These are phyloP conservation scores for Girardinichthys multiradiatus DNA, from an alignment of 2,113 vertebrate species.

Conservation along the genomic window DNA sequence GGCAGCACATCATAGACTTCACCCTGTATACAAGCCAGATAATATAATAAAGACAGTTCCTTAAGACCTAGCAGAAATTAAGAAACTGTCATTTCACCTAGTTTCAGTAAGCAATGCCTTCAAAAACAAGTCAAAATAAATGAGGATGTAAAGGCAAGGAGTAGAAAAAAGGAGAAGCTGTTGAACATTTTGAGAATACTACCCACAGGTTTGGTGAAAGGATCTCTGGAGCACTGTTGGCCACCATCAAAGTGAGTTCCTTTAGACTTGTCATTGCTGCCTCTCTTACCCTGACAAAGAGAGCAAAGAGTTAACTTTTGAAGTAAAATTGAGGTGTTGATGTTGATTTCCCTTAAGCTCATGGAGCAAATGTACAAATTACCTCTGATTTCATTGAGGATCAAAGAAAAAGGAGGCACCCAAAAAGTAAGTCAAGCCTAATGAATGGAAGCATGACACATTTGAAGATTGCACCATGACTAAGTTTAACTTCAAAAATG, in stretches of 20 bases:
- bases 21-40: constrained; percentile 74
- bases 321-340: too few species aligned
- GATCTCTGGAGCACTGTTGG: constrained; percentile 78
- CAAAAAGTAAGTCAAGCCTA: too few species aligned
- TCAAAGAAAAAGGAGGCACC: too few species aligned
- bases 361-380: too few species aligned
- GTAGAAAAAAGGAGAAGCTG: not conserved
- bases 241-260: constrained; percentile 88
- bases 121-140: not conserved
- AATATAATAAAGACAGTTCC: not conserved
- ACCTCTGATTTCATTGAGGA: too few species aligned
- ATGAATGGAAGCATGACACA: too few species aligned
- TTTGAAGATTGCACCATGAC: too few species aligned
- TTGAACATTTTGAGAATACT: not conserved
- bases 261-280: constrained; percentile 90
- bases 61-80: not conserved
- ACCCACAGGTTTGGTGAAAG: constrained; percentile 84
- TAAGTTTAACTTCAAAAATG: not conserved
- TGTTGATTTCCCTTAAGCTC: not conserved
- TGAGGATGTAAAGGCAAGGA: accelerated
- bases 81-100: not conserved
- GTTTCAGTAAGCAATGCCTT: not conserved
- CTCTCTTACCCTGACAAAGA: constrained; percentile 87
- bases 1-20: constrained; percentile 84
- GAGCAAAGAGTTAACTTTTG: not conserved